Conservation (phyloP, 2,113 vertebrate species). For the Osmerus mordax region DNA sequence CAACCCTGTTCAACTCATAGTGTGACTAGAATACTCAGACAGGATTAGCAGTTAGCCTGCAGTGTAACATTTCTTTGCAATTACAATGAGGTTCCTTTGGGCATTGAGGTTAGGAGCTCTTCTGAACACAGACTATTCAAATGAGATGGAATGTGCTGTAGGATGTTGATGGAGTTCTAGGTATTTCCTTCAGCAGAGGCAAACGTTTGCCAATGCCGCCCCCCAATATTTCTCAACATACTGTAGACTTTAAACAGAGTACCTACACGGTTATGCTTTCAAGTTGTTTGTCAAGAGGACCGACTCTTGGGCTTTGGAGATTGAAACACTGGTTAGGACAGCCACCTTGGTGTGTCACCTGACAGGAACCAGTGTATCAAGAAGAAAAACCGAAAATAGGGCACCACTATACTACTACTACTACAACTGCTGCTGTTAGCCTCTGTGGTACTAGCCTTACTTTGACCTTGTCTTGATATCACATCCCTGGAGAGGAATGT, state of each 20-base stretch:
- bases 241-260: conserved; percentile 14
- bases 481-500: conserved; percentile 71
- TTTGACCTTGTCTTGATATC: conserved; percentile 72
- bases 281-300: no score
- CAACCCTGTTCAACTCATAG: conserved; percentile 34
- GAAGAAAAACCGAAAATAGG: no score
- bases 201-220: conserved; percentile 31
- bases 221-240: conserved; percentile 24
- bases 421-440: neutral
- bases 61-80: conserved; percentile 57
- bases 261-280: no score
- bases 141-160: conserved; percentile 53
- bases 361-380: no score
- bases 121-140: conserved; percentile 45
- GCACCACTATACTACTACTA: no score
- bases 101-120: conserved; percentile 55
- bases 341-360: no score
- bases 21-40: conserved; percentile 50
- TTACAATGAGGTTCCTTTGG: conserved; percentile 55
- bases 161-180: conserved; percentile 50
- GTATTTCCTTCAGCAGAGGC: conserved; percentile 50
- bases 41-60: conserved; percentile 48
- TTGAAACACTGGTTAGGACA: no score
- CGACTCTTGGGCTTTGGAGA: no score
- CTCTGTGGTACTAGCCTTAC: conserved; percentile 60